Base-by-base conservation (phyloP, 2,888 invertebrate genomes). In the Apamea epomidion region DNA sequence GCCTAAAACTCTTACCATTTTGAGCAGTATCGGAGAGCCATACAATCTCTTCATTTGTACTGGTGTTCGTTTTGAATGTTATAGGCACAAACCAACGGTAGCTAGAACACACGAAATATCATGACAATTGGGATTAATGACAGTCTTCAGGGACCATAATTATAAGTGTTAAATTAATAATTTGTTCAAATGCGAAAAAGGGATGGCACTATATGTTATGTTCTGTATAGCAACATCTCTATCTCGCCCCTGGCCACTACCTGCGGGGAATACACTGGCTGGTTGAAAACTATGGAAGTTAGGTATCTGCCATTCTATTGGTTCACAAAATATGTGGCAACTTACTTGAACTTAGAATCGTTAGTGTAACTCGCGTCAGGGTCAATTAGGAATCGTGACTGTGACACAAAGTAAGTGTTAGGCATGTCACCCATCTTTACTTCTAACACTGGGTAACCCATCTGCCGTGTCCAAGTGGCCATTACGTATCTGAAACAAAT, bases 381-480 rank as follows among this genome's bases (percentile, higher is more conserved):
- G 94, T 99, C 98, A 4, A 98, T 96, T 21, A 99, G 96, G 94
- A 98, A 99, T 87, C 99, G 96, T 76, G 97, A 97, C 92, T 99
- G 99, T 0, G 97, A 98, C 7, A 99, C 94, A 8, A 96, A 96
- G 84, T 97, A 98, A 0, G 94, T 96, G 64, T 97, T 95, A 14
- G 93, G 96, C 77, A 91, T 92, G 82, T 91, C 93, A 21, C 93
- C 95, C 73, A 94, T 96, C 0, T 92, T 93, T 1, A 98, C 98
- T 2, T 96, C 97, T 6, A 99, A 95, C 0, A 99, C 97, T 0
- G 99, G 99, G 90, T 98, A 98, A 0, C 99, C 99, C 98, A 98
- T 99, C 95, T 99, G 99, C 67, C 97, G 97, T 0, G 99, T 99
- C 98, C 99, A 99, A 0, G 99, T 99, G 91, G 98, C 98, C 98